phyloP scores from a whole-genome alignment of 1,140 invertebrate genomes.

The Leucophenga varia region DNA sequence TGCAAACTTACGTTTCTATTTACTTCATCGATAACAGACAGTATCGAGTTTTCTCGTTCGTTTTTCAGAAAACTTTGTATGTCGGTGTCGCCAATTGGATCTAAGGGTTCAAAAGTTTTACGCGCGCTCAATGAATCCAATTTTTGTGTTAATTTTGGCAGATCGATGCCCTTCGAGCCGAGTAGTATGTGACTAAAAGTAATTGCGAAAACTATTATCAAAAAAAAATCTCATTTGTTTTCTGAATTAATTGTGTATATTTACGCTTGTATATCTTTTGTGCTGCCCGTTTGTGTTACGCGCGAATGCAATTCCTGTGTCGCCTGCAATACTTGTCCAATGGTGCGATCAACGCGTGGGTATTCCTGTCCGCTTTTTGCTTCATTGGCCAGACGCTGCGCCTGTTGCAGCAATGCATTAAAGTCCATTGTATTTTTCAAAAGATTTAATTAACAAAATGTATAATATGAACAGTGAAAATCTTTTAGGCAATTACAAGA shows the following conservation, averaged over 20 bases:
- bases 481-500: no score
- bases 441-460: no score
- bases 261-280: conserved; percentile 92
- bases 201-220: background rate
- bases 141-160: conserved; percentile 89
- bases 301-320: conserved; percentile 86
- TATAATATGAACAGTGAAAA: no score
- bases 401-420: conserved; percentile 83
- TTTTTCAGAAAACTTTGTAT: conserved; percentile 86
- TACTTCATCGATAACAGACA: conserved; percentile 88
- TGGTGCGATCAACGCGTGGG: conserved; percentile 84
- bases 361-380: conserved; percentile 81
- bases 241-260: conserved; percentile 42
- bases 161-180: conserved; percentile 88
- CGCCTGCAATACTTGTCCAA: conserved; percentile 88
- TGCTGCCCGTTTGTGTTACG: conserved; percentile 77
- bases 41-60: conserved; percentile 91
- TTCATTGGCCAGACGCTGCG: conserved; percentile 85
- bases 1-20: conserved; percentile 70
- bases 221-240: no score
- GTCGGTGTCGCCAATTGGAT: conserved; percentile 87
- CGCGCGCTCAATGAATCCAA: conserved; percentile 83
- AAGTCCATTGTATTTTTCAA: no score
- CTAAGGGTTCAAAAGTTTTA: conserved; percentile 83
- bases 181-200: conserved; percentile 89